Conservation (phyloP, 2,797 vertebrate species). For the Arctocebus calabarensis region DNA sequence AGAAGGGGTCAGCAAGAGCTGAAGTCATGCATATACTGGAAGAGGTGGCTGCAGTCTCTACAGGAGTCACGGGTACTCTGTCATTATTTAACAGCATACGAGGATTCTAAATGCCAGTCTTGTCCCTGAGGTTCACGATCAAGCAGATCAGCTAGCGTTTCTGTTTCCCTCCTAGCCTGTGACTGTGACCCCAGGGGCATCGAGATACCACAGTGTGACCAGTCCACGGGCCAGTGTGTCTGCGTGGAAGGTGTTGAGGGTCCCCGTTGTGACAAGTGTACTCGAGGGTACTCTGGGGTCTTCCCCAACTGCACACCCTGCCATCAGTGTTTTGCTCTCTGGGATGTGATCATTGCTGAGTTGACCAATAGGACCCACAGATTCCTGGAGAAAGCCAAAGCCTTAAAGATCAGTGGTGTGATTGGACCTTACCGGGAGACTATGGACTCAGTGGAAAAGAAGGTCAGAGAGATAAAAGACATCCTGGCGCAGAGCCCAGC, state of each 20-base stretch:
- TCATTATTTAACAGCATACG: neutral
- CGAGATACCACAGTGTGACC: slow-evolving; percentile 93
- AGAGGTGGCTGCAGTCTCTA: neutral
- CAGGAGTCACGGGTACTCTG: rapidly evolving
- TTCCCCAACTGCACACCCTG: slow-evolving; percentile 95
- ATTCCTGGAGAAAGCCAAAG: slow-evolving; percentile 93
- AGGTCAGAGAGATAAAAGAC: slow-evolving; percentile 89
- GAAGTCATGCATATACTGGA: neutral
- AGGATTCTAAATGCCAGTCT: neutral
- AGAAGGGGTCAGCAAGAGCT: neutral
- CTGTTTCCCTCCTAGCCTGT: slow-evolving; percentile 90
- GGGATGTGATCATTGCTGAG: slow-evolving; percentile 92
- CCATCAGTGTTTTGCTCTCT: slow-evolving; percentile 96
- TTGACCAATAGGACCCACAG: slow-evolving; percentile 95
- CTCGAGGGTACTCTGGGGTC: slow-evolving; percentile 94
- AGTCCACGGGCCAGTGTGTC: slow-evolving; percentile 91
- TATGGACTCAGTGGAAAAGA: slow-evolving; percentile 91
- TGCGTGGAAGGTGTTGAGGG: slow-evolving; percentile 95
- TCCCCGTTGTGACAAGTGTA: slow-evolving; percentile 92
- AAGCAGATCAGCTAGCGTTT: neutral
- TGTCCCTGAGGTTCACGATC: neutral
- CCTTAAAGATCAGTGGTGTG: slow-evolving; percentile 93
- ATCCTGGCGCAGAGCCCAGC: slow-evolving; percentile 94
- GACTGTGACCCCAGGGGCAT: slow-evolving; percentile 95
- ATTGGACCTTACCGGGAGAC: slow-evolving; percentile 93